Evolutionary conservation across 2,888 invertebrate species (phyloP).

Genomic region (Volucella inanis): DNA sequence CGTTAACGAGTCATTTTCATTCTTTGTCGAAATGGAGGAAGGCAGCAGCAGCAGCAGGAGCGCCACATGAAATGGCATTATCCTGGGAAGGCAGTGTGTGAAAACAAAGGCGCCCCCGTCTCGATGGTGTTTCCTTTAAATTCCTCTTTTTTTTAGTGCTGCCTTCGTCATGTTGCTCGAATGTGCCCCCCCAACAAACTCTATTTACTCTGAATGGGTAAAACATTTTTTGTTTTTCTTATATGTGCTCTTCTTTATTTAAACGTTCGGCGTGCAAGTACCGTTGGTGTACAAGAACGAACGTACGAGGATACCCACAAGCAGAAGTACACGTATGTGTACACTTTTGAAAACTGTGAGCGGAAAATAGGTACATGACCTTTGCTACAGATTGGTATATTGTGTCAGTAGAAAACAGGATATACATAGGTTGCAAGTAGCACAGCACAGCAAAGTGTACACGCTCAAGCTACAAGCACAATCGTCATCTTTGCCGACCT

Average conservation of each 20-base stretch:
- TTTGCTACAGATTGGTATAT: constrained; percentile 70
- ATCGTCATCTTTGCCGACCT: constrained; percentile 70
- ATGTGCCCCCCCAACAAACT: constrained; percentile 52
- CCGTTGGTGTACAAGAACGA: no score
- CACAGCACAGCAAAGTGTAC: constrained; percentile 34
- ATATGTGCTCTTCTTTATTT: constrained; percentile 42
- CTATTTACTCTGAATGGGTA: constrained; percentile 59
- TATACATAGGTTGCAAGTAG: constrained; percentile 66
- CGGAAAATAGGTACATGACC: constrained; percentile 72
- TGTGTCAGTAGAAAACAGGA: constrained; percentile 74
- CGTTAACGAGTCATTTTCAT: constrained; percentile 71
- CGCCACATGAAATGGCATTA: constrained; percentile 40
- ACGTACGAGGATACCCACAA: no score
- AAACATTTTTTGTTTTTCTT: constrained; percentile 40
- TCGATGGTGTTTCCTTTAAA: constrained; percentile 40
- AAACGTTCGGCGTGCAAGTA: constrained; percentile 44
- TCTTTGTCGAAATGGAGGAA: constrained; percentile 19
- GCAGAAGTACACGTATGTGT: constrained; percentile 18
- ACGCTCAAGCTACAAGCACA: constrained; percentile 33
- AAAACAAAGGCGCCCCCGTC: constrained; percentile 23
- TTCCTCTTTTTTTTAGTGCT: constrained; percentile 7
- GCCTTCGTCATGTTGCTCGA: constrained; percentile 37
- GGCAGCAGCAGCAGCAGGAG: neutral
- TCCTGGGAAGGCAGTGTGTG: constrained; percentile 36
- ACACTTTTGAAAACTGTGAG: constrained; percentile 11